Evolutionary conservation across 2,888 invertebrate species (phyloP).

Genomic region (Protonemura montana): DNA sequence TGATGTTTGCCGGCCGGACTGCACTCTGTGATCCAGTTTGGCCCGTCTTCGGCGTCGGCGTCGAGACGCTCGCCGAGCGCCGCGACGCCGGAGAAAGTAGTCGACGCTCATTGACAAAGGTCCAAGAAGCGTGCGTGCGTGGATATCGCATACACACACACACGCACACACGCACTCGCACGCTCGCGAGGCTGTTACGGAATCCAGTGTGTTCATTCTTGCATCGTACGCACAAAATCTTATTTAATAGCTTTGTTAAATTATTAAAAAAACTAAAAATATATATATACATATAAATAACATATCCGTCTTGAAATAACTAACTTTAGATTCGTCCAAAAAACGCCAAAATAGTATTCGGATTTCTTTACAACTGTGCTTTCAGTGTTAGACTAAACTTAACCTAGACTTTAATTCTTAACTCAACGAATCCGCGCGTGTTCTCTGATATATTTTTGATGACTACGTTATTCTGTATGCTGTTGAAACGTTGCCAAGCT

Average conservation of each 20-base stretch:
- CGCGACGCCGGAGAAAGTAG: conserved; percentile 54
- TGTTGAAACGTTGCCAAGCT: background rate
- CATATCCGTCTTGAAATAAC: background rate
- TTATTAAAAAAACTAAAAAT: too few relatives aligned
- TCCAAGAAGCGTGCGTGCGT: background rate
- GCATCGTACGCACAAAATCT: background rate
- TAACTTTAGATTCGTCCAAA: background rate
- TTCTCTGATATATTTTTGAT: background rate
- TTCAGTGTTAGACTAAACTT: background rate
- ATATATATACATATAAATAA: background rate
- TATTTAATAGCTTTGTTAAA: too few relatives aligned
- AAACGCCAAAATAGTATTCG: background rate
- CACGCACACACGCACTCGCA: background rate
- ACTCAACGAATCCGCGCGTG: too few relatives aligned
- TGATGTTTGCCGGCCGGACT: background rate
- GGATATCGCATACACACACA: too few relatives aligned
- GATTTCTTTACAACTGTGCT: background rate
- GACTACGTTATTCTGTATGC: background rate
- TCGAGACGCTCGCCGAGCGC: conserved; percentile 46
- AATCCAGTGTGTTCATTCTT: background rate
- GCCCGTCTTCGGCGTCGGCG: conserved; percentile 41
- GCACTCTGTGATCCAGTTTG: background rate
- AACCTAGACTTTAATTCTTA: too few relatives aligned
- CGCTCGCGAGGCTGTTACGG: too few relatives aligned
- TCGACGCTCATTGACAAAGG: conserved; percentile 22